Percentiles rank a stretch among this genome's conserved stretches.
phyloP scores from a whole-genome alignment of 2,797 vertebrate genomes.

The Bucorvus abyssinicus region DNA sequence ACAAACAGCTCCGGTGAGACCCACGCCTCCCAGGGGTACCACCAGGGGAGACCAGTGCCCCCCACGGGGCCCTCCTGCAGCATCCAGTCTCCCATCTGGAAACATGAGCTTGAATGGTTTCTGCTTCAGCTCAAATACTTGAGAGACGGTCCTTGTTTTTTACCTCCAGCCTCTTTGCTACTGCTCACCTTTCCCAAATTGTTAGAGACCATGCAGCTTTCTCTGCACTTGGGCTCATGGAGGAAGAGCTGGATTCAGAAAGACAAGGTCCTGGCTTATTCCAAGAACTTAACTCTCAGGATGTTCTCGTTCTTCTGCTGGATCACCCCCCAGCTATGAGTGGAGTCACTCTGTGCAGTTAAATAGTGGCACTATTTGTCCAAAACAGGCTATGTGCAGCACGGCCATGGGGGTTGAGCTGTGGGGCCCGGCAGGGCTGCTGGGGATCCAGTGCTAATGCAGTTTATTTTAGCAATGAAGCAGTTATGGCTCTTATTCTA shows the following conservation, averaged over 20 bases:
- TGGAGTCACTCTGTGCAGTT: rapidly evolving
- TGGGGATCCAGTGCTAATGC: not conserved
- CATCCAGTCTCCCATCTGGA: not conserved
- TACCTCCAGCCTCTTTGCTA: not conserved
- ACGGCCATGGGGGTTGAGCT: not conserved
- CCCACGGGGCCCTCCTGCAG: not conserved
- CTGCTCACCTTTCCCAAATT: not conserved
- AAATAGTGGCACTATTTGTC: not conserved
- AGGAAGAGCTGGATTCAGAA: not conserved
- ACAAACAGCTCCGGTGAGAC: not conserved
- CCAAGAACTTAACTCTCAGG: not conserved
- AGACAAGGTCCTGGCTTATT: not conserved
- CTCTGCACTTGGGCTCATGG: not conserved
- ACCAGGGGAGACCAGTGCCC: not conserved
- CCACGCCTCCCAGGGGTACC: not conserved
- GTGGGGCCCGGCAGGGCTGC: not conserved
- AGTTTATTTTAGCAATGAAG: not conserved
- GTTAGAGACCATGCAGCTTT: not conserved
- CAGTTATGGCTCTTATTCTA: not conserved
- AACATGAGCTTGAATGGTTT: not conserved
- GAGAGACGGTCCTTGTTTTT: not conserved
- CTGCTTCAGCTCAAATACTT: not conserved
- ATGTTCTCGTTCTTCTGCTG: not conserved
- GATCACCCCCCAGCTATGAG: not conserved
- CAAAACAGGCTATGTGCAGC: not conserved